A percentile compares a stretch with the other conserved stretches of the same genome.
Conservation (phyloP, 2,888 invertebrate species). For the Meta bourneti region DNA sequence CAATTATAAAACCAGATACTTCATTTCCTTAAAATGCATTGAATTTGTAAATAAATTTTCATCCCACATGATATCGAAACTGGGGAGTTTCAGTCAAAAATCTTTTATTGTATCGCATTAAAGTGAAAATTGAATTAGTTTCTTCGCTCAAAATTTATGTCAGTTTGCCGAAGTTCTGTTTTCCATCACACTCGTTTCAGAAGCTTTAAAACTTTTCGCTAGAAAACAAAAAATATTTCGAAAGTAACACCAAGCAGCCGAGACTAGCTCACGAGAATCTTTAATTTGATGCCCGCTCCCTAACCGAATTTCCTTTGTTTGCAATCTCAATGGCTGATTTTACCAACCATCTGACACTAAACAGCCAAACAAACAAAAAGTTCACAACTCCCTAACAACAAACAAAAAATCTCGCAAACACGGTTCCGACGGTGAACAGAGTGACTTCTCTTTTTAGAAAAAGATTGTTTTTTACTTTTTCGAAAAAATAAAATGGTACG, state of each 20-base stretch:
- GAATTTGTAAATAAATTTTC: too few species aligned
- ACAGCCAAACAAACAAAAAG: constrained; percentile 2
- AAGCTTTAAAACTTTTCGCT: not conserved
- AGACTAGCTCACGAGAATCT: not conserved
- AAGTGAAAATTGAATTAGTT: not conserved
- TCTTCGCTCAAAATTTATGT: not conserved
- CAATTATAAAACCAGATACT: too few species aligned
- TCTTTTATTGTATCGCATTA: not conserved
- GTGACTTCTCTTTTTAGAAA: constrained; percentile 33
- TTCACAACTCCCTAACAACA: not conserved
- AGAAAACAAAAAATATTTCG: not conserved
- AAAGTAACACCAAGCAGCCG: not conserved
- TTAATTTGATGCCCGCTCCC: not conserved
- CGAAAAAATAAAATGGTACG: constrained; percentile 40
- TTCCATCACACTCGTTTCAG: not conserved
- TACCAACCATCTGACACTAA: not conserved
- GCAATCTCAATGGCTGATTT: not conserved
- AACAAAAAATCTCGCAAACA: constrained; percentile 19
- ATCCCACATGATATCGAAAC: too few species aligned
- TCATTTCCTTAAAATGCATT: too few species aligned
- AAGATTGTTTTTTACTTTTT: constrained; percentile 16
- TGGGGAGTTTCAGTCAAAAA: not conserved
- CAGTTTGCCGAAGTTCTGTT: too few species aligned
- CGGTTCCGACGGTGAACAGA: constrained; percentile 21
- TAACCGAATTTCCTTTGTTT: not conserved